These are phyloP conservation scores for Lithosia quadra DNA, from an alignment of 2,888 invertebrate species.

Conservation along the genomic window DNA sequence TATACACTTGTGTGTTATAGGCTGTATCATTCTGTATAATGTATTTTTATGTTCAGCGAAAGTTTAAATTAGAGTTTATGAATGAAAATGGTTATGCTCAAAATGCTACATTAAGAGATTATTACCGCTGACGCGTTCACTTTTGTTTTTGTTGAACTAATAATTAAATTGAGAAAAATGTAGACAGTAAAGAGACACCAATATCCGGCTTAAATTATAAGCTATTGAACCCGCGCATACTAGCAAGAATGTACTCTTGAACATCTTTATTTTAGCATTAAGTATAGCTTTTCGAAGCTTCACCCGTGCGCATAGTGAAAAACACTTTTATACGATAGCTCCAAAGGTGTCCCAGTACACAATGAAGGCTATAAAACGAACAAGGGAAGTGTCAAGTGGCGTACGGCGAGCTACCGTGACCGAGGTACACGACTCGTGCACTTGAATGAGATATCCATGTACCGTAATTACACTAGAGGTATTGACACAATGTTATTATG, in stretches of 20 bases:
- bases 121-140: background rate
- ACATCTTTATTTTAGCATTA: background rate
- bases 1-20: background rate
- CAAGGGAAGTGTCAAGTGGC: slow-evolving; percentile 51
- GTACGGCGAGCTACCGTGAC: slow-evolving; percentile 47
- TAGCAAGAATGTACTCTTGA: background rate
- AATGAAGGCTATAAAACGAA: slow-evolving; percentile 42
- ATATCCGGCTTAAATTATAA: background rate
- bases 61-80: background rate
- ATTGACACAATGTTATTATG: slow-evolving; percentile 37
- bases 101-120: background rate
- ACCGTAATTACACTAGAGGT: slow-evolving; percentile 40
- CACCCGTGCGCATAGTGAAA: slow-evolving; percentile 12
- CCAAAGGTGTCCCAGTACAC: slow-evolving; percentile 37
- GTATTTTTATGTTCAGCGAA: background rate
- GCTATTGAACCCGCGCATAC: background rate
- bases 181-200: no score
- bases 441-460: slow-evolving; percentile 47
- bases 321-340: slow-evolving; percentile 24
- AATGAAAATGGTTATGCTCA: background rate
- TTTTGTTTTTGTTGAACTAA: background rate
- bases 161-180: no score
- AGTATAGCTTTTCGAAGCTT: background rate
- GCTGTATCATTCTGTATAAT: background rate
- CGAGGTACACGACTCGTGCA: slow-evolving; percentile 42